Base-by-base conservation (phyloP, 2,113 vertebrate species). In the Pteropus alecto region DNA sequence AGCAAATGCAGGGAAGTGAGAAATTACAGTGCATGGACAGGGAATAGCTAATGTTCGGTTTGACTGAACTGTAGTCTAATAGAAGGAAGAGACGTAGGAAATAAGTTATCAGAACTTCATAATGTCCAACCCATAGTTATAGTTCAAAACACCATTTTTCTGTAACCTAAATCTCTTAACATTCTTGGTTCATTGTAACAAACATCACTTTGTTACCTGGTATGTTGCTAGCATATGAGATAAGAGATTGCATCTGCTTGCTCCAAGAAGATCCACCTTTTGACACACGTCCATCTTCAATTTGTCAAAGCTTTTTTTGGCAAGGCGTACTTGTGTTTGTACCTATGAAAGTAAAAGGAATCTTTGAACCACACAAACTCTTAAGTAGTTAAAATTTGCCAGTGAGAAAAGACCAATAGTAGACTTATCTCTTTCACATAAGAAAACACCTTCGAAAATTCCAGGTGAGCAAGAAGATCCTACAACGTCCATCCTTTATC, bases 181-280 rank as follows among this genome's bases (percentile, higher is more conserved):
- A 79, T 33, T 60, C 68, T 86, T 60, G 35, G 15, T 88, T 89
- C 58, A 68, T 3, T 21, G 26, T 19, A 61, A 86, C 89, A 68
- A 54, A 86, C 4, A n/a, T 7, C 12, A 19, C 26, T 91, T 95
- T 79, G 89, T 56, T 98, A 99, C 99, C 99, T 99, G 99, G 97
- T 99, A 99, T 2, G 99, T 99, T 92, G 99, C 99, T 95, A 99
- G 97, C 73, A 99, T 99, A 60, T 99, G 99, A 94, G 99, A 99
- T 92, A 99, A 99, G n/a, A 99, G 99, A 98, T 99, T 99, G 98
- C 99, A 99, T 98, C 99, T 99, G 97, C 99, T 99, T 0, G 99
- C 99, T 98, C 99, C 99, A 95, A 99, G 98, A 96, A 99, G 99
- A 98, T 99, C 99, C 88, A 99, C 99, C 97, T 99, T 99, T 98